Percentiles rank a stretch among this genome's conserved stretches.
Evolutionary conservation across 2,888 invertebrate species (phyloP).

Genomic region (Phragmatobia fuliginosa): DNA sequence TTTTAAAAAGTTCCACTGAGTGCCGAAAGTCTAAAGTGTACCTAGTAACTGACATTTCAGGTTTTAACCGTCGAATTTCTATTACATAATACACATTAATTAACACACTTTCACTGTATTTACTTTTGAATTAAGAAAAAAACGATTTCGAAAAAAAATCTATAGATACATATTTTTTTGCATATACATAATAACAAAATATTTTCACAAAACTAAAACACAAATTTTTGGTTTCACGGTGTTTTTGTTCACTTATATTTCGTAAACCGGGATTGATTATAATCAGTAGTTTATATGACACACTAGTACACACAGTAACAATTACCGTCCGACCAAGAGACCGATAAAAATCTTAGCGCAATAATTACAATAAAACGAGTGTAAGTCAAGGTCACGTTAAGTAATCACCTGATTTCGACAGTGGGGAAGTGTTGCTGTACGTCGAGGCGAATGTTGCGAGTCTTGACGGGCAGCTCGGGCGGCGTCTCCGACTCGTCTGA

Average conservation of each 20-base stretch:
- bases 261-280: neutral
- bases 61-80: no score
- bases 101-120: neutral
- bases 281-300: conserved; percentile 6
- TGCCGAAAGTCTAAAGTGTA: no score
- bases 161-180: no score
- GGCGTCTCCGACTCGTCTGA: conserved; percentile 84
- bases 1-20: no score
- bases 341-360: conserved; percentile 16
- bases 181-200: no score
- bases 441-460: conserved; percentile 80
- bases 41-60: no score
- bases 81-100: neutral
- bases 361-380: conserved; percentile 11
- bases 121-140: neutral
- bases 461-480: conserved; percentile 88
- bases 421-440: conserved; percentile 81
- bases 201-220: neutral
- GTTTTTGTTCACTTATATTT: neutral
- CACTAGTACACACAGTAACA: conserved; percentile 6
- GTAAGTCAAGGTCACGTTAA: conserved; percentile 24
- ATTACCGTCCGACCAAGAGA: conserved; percentile 1
- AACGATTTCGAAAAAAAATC: neutral
- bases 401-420: conserved; percentile 76
- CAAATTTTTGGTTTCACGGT: neutral